Evolutionary conservation across 2,888 invertebrate species (phyloP), one percentile per base, ranked within the genome.

Genomic region (Pharmacophagus antenor): DNA sequence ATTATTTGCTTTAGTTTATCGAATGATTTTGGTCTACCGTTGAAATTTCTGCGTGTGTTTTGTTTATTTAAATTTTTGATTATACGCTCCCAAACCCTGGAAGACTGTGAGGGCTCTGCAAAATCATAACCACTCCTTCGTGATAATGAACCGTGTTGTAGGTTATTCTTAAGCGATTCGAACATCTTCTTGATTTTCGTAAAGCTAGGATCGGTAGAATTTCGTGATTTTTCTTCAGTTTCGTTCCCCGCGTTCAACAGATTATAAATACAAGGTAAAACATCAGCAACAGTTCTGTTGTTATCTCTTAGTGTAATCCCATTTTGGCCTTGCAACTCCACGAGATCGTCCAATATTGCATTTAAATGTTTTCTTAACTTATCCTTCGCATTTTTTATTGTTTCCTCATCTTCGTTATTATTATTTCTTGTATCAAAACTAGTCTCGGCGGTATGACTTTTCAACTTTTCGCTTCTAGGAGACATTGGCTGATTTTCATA

Each of bases 201-300:
- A 22, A 70, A 20, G 22, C 70, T 61, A n/a, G 27, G 51, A 42
- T 56, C 48, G 20, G 51, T 51, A 8, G 20, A 6, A 8, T 17
- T 21, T 54, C 61, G 50, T 58, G 56, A 18, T 48, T 47, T 2
- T 20, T 65, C 67, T 21, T 67, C 63, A 37, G 25, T 15, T 27
- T 49, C 58, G 31, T 66, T 68, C 12, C 70, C 71, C 10, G 63
- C 58, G 55, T 78, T 80, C 17, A 89, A 65, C 41, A 86, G 68
- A 57, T 84, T 84, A 62, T 80, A 82, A 62, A 89, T 76, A 63
- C 89, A 89, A 18, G 89, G 89, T 17, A 90, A 64, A 0, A 76
- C 79, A 58, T 86, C 80, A 3, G 73, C 70, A 49, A 88, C 70
- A 56, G 76, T 76, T 37, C 82, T 65, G 20, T 77, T 73, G 7